Base-by-base conservation (phyloP, 2,113 vertebrate genomes). In the Lepisosteus osseus region DNA sequence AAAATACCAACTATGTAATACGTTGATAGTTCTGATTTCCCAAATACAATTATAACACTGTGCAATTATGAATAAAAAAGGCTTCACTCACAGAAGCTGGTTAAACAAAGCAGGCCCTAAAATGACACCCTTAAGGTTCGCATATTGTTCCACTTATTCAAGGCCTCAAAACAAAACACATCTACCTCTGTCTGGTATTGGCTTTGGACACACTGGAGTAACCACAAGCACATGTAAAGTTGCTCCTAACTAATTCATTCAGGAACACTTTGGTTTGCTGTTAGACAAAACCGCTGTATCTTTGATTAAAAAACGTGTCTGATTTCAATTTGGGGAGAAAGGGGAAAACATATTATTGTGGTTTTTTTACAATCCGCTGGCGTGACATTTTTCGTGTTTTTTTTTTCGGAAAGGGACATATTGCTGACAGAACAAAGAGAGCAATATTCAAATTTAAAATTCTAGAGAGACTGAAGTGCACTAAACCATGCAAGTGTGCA, bases 191-290 rank as follows among this genome's bases (percentile, higher is more conserved):
- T 77, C 73, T 80, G 65, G 57, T 65, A 69, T 70, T 73, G 76
- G 67, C 73, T 74, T 72, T 73, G 72, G 74, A 78, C 74, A 76
- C 72, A 78, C 67, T 68, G 42, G 68, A 61, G 82, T 86, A 92
- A 91, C 86, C 90, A 88, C 88, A 89, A 87, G 83, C 90, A 91
- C 83, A 90, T 92, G 90, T 92, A 87, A 84, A 68, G 84, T 85
- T 79, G 74, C 84, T 90, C 85, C 86, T 88, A 86, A 89, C 88
- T 91, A 91, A 92, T 91, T 89, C 85, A 87, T 91, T 88, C 88
- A 92, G 89, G 90, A 90, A 91, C 88, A 88, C 85, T 87, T 86
- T 88, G 88, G 88, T 89, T 90, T 88, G 84, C 89, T 87, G 81
- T 29, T 83, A 88, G 83, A 86, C 84, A 86, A 80, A 86, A 84